Evolutionary conservation across 2,797 vertebrate genomes (phyloP).

Genomic region (Myoxocephalus aenaeus): DNA sequence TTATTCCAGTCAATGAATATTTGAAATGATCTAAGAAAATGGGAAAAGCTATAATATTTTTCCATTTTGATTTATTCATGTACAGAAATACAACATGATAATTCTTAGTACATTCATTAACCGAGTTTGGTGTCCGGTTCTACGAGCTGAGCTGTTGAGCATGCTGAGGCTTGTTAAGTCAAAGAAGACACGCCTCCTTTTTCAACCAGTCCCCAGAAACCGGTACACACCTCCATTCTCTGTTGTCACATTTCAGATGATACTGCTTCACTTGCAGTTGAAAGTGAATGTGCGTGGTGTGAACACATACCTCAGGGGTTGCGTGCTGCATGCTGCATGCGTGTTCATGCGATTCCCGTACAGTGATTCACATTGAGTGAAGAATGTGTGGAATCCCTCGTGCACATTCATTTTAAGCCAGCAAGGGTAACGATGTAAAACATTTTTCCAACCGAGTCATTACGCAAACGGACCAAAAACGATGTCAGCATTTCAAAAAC

Average conservation of each 20-base stretch:
- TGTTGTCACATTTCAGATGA: conserved; percentile 72
- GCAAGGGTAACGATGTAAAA: conserved; percentile 43
- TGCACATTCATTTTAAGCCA: conserved; percentile 29
- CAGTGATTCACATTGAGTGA: conserved; percentile 48
- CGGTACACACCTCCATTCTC: conserved; percentile 59
- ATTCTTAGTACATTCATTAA: conserved; percentile 23
- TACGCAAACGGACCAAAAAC: conserved; percentile 48
- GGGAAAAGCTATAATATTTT: neutral
- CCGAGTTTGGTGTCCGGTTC: conserved; percentile 53
- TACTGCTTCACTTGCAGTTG: conserved; percentile 70
- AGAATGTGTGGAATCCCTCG: conserved; percentile 62
- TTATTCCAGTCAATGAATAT: neutral
- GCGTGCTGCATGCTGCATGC: conserved; percentile 38
- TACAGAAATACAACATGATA: conserved; percentile 25
- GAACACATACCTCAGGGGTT: conserved; percentile 54
- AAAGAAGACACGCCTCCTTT: conserved; percentile 69
- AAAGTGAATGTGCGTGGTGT: conserved; percentile 63
- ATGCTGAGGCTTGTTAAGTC: conserved; percentile 62
- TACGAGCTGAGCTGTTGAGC: conserved; percentile 58
- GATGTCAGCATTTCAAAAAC: conserved; percentile 39
- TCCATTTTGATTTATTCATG: neutral
- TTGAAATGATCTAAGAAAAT: neutral
- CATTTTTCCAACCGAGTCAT: conserved; percentile 55
- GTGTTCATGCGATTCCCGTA: conserved; percentile 50
- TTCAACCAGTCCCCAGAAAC: conserved; percentile 71